phyloP scores from a whole-genome alignment of 2,113 vertebrate genomes.

The Dipodomys spectabilis region DNA sequence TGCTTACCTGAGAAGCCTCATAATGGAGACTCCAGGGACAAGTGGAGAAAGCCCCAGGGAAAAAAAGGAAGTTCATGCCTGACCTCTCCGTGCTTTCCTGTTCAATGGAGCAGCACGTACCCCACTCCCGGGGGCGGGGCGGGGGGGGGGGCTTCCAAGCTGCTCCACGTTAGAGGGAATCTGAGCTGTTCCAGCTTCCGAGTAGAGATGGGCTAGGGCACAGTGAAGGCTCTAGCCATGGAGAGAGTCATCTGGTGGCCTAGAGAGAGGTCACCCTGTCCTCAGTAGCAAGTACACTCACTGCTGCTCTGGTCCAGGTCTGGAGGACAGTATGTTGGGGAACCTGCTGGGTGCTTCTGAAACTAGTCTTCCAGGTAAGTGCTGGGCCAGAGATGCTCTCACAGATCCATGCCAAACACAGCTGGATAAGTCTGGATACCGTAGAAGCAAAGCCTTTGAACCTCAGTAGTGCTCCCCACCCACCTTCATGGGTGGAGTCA shows the following conservation, averaged over 20 bases:
- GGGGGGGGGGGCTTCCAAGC: neutral
- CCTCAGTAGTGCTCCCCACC: neutral
- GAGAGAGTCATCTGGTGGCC: neutral
- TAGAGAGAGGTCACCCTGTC: neutral
- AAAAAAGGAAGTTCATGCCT: conserved; percentile 6
- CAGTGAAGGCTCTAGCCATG: neutral
- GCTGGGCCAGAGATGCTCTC: neutral
- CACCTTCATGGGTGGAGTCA: neutral
- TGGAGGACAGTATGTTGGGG: neutral
- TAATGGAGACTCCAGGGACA: neutral
- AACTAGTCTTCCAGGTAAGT: neutral
- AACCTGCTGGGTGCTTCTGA: neutral
- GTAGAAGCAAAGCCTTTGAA: neutral
- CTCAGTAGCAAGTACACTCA: neutral
- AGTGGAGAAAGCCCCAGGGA: conserved; percentile 30
- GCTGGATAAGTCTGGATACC: too few species aligned
- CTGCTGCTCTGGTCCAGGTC: neutral
- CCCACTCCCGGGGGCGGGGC: neutral
- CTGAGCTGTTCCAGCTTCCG: neutral
- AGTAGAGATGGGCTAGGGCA: neutral
- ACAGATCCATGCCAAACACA: neutral
- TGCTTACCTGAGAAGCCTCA: conserved; percentile 17
- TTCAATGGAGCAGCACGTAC: neutral
- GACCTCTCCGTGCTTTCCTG: conserved; percentile 15
- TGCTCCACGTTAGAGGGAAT: neutral